Evolutionary conservation across 2,888 invertebrate species (phyloP).

Genomic region (Mythimna ferrago): DNA sequence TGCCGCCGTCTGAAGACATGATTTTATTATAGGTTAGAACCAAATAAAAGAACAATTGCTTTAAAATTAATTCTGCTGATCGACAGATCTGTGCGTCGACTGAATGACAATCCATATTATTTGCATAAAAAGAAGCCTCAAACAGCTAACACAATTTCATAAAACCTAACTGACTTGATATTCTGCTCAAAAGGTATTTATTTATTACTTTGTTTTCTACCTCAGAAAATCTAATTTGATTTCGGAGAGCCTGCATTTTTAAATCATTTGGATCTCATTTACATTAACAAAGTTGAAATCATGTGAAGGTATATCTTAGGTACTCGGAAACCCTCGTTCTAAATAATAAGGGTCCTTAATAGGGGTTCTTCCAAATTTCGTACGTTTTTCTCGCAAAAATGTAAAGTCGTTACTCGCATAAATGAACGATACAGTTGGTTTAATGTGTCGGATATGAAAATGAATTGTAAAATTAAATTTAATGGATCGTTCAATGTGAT

Average conservation of each 20-base stretch:
- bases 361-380: slow-evolving; percentile 51
- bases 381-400: slow-evolving; percentile 47
- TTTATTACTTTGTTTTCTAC: slow-evolving; percentile 19
- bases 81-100: not conserved
- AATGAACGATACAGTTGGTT: slow-evolving; percentile 54
- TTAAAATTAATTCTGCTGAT: not conserved
- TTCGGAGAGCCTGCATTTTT: slow-evolving; percentile 23
- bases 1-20: not conserved
- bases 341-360: slow-evolving; percentile 72
- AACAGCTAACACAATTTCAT: slow-evolving; percentile 9
- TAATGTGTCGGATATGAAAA: slow-evolving; percentile 61
- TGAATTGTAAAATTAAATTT: slow-evolving; percentile 53
- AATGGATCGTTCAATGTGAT: slow-evolving; percentile 48
- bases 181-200: slow-evolving; percentile 10
- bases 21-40: not conserved
- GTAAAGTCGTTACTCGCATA: slow-evolving; percentile 46
- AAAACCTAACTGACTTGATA: slow-evolving; percentile 14
- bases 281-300: slow-evolving; percentile 61
- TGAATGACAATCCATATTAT: slow-evolving; percentile 12
- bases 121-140: slow-evolving; percentile 4
- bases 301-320: slow-evolving; percentile 67
- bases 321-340: slow-evolving; percentile 67
- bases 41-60: not conserved
- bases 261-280: slow-evolving; percentile 42
- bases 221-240: slow-evolving; percentile 21